Evolutionary conservation across 2,113 vertebrate species (phyloP), one percentile per base, ranked within the genome.

Genomic region (Macrotis lagotis): DNA sequence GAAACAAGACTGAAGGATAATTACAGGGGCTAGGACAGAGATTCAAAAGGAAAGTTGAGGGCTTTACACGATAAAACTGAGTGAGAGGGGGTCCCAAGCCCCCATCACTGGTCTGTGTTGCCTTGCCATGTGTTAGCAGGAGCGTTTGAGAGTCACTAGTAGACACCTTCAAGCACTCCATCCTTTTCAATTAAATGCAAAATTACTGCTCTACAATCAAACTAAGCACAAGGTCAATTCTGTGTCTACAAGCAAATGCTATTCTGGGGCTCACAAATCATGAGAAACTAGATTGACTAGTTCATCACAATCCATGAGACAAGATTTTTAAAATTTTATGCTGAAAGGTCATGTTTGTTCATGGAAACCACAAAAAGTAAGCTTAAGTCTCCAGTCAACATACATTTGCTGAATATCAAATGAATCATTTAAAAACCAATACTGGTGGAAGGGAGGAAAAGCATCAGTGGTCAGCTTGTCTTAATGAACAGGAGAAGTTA

Each of bases 141-240:
- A 90, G 91, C 12, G 48, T 28, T 91, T 8, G 0, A 89, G 28
- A 95, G 49, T 1, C 93, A 48, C 22, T 44, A 31, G 74, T 24
- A 55, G 12, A 91, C 90, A 92, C 28, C n/a, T 47, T 19, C 51
- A 92, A 97, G 22, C 25, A 52, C 6, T 47, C 92, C 95, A 53
- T 50, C 25, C 51, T 94, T 95, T 92, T 12, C 66, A 26, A 94
- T 31, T 93, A 44, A 25, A 95, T 90, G 16, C n/a, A 88, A 89
- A 95, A 94, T 90, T 93, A 49, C 51, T 50, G 10, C 44, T 92
- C 9, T 55, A 49, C 2, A 44, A 92, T 92, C 95, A 95, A 59
- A 83, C 66, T 93, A 91, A 95, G 28, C 49, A 44, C 47, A 96
- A 92, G n/a, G 59, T n/a, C 88, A 90, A 49, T 90, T 88, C n/a